Percentiles rank a stretch among this genome's conserved stretches.
Evolutionary conservation across 2,888 invertebrate species (phyloP).

Genomic region (Brenthis ino): DNA sequence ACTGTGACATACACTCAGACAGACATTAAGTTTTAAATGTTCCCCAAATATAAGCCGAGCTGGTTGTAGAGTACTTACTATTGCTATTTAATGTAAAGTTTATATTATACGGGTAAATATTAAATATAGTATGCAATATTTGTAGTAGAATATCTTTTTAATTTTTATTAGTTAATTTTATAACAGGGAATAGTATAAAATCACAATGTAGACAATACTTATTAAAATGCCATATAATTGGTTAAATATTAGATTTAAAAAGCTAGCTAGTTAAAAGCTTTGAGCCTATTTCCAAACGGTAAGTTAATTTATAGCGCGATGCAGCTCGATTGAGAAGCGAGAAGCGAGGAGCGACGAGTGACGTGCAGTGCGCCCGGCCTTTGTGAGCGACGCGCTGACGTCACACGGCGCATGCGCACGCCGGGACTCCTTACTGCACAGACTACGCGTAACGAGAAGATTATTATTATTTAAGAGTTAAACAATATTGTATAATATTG

Average conservation of each 20-base stretch:
- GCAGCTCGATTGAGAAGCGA: conserved; percentile 41
- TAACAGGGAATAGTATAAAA: too few species aligned
- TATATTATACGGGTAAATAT: too few species aligned
- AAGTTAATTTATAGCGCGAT: conserved; percentile 49
- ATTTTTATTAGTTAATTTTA: too few species aligned
- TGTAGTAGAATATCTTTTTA: too few species aligned
- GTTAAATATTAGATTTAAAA: not conserved
- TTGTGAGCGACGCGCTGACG: conserved; percentile 64
- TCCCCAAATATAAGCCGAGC: too few species aligned
- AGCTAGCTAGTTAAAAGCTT: conserved; percentile 29
- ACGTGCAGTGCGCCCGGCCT: conserved; percentile 43
- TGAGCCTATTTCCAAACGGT: conserved; percentile 44
- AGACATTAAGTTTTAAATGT: too few species aligned
- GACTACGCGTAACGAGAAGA: conserved; percentile 54
- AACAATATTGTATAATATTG: conserved; percentile 30
- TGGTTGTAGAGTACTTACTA: too few species aligned
- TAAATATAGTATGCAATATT: too few species aligned
- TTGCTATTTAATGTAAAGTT: too few species aligned
- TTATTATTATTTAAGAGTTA: conserved; percentile 16
- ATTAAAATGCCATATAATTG: too few species aligned
- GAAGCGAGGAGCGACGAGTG: conserved; percentile 42
- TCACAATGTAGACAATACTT: too few species aligned
- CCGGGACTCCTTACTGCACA: conserved; percentile 59
- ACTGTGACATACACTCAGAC: too few species aligned
- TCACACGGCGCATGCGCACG: conserved; percentile 72